Base-by-base conservation (phyloP, 2,113 vertebrate species). In the Pelmatolapia mariae region DNA sequence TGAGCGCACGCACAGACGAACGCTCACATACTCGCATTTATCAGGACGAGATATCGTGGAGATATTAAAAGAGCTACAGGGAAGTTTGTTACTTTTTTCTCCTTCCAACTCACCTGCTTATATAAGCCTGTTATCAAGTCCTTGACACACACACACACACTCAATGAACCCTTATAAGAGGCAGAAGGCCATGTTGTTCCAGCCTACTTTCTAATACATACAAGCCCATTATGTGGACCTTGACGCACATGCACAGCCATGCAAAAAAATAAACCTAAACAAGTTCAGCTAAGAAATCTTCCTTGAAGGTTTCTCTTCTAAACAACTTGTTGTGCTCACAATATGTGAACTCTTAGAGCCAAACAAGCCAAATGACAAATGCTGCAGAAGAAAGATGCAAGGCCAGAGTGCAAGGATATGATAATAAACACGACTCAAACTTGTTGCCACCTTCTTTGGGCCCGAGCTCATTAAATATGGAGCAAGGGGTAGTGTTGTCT, bases 81-180 rank as follows among this genome's bases (percentile, higher is more conserved):
- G 68, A 88, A 78, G 80, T 89, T 86, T 90, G 87, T 90, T 76
- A 84, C 87, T 88, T 82, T 87, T 90, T 87, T 88, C 45, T 92
- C 52, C 50, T 80, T 91, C 81, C 73, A 76, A 68, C 90, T 91
- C 89, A 91, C 87, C 89, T 89, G 89, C 87, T 91, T 92, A 91
- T 86, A 87, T 93, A 92, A 93, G 90, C 82, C 82, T 94, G 93
- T 95, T 94, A 87, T 89, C 76, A 84, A 86, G 85, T 88, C 82
- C 82, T 89, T 85, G 85, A 45, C 63, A 45, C 45, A 68, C 11
- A 61, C 56, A 68, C 6, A 71, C 36, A 40, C 33, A 68, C 68
- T 86, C 52, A 38, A 1, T 80, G 26, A 54, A 89, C 63, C 80
- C n/a, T 63, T 91, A 84, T 87, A 52, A 85, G 40, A 80, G 73